Evolutionary conservation across 2,113 vertebrate genomes (phyloP), one percentile per base, ranked within the genome.

Genomic region (Petromus typicus): DNA sequence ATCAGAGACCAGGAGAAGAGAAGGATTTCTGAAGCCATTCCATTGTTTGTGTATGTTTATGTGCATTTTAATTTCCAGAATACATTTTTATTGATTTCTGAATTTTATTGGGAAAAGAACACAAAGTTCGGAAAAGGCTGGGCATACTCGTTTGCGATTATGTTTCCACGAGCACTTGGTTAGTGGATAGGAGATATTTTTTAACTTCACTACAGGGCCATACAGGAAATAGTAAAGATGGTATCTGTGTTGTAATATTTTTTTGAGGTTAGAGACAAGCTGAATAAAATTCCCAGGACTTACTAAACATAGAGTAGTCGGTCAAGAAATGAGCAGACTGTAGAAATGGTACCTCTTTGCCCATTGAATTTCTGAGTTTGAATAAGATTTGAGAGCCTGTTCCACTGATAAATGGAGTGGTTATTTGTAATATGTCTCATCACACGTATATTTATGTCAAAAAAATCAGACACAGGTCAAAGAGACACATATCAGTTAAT

Each of bases 311-410:
- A 86, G 23, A 57, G 23, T 56, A 51, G 25, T 3, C 67, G 18
- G 30, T 93, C n/a, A 71, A 69, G 76, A 80, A 2, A 23, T 17
- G 14, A 54, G 73, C 13, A 40, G 69, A n/a, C 63, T 89, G 7
- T 22, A 43, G 37, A 80, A 93, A 45, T 40, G 10, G 5, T 13
- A 10, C 7, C n/a, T 76, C 43, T 71, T 25, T 81, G 12, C 4
- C 34, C 23, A 7, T 94, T 93, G 91, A 9, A 63, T 67, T 93
- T 88, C 40, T 92, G 43, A 94, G 82, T 88, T 79, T 43, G 17
- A 51, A 40, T 64, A 80, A 73, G 23, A 54, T 81, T 84, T 5
- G 48, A 79, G 8, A 57, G 0, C 16, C 37, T 84, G 23, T 40
- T 16, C 10, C 3, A 45, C 16, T 94, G 79, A 75, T 34, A 51